phyloP scores from a whole-genome alignment of 2,888 invertebrate species.

The Drosophila flavopinicola region DNA sequence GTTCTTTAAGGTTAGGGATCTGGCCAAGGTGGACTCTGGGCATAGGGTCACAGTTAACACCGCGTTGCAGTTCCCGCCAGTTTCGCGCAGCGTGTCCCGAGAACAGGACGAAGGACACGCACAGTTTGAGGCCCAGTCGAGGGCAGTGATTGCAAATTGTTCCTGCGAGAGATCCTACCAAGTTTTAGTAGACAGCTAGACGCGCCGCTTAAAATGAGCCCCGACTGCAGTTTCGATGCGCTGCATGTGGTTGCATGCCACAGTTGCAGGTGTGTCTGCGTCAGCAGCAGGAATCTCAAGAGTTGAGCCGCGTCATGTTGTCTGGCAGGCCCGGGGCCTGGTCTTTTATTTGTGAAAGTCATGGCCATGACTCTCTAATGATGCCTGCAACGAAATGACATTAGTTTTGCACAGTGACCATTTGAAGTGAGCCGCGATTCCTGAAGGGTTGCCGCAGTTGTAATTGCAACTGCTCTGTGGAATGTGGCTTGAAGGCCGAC shows the following conservation, averaged over 20 bases:
- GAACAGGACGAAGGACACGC: conserved; percentile 45
- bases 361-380: conserved; percentile 71
- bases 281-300: conserved; percentile 42
- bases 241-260: conserved; percentile 39
- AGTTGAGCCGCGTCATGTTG: conserved; percentile 69
- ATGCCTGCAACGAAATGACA: conserved; percentile 70
- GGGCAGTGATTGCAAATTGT: conserved; percentile 36
- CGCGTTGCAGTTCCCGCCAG: conserved; percentile 6
- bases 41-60: conserved; percentile 8
- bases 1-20: neutral
- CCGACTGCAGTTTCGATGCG: conserved; percentile 33
- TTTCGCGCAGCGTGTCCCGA: conserved; percentile 28
- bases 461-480: conserved; percentile 27
- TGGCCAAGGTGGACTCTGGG: neutral
- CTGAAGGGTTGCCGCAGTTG: conserved; percentile 45
- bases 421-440: conserved; percentile 60
- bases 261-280: conserved; percentile 46
- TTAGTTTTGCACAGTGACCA: conserved; percentile 73
- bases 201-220: conserved; percentile 51
- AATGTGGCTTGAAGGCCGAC: conserved; percentile 40
- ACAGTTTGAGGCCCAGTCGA: conserved; percentile 39
- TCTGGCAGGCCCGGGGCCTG: conserved; percentile 39
- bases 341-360: conserved; percentile 60
- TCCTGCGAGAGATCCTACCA: conserved; percentile 5
- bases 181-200: conserved; percentile 60